Evolutionary conservation across 2,888 invertebrate species (phyloP).

Genomic region (Cephonodes hylas): DNA sequence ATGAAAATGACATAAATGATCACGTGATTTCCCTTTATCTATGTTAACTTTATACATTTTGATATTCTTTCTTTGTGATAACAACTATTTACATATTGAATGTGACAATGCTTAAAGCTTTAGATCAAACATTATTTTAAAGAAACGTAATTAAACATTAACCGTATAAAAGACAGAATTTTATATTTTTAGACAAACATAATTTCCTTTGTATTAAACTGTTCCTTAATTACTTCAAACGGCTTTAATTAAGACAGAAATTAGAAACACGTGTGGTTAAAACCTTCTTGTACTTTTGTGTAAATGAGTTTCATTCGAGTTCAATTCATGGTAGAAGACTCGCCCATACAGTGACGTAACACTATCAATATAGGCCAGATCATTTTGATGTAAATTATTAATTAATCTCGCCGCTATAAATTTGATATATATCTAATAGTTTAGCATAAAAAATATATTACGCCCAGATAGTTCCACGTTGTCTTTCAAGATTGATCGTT

Average conservation of each 20-base stretch:
- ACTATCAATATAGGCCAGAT: constrained; percentile 8
- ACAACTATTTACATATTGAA: too few relatives aligned
- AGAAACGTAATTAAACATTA: too few relatives aligned
- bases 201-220: too few relatives aligned
- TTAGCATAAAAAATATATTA: constrained; percentile 6
- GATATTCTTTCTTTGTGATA: too few relatives aligned
- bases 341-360: background rate
- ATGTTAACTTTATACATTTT: too few relatives aligned
- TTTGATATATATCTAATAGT: constrained; percentile 11
- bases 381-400: constrained; percentile 17
- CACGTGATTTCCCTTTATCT: too few relatives aligned
- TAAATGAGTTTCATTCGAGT: background rate
- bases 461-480: background rate
- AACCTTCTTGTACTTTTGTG: background rate
- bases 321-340: background rate
- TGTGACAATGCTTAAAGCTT: too few relatives aligned
- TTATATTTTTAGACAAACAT: too few relatives aligned
- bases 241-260: background rate
- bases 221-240: too few relatives aligned
- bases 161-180: too few relatives aligned
- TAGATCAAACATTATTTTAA: too few relatives aligned
- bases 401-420: constrained; percentile 12
- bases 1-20: too few relatives aligned
- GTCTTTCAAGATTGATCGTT: background rate
- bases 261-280: background rate